Percentiles rank a stretch among this genome's conserved stretches.
These are phyloP conservation scores for Asobara japonica DNA, from an alignment of 1,140 invertebrate species.

Conservation along the genomic window DNA sequence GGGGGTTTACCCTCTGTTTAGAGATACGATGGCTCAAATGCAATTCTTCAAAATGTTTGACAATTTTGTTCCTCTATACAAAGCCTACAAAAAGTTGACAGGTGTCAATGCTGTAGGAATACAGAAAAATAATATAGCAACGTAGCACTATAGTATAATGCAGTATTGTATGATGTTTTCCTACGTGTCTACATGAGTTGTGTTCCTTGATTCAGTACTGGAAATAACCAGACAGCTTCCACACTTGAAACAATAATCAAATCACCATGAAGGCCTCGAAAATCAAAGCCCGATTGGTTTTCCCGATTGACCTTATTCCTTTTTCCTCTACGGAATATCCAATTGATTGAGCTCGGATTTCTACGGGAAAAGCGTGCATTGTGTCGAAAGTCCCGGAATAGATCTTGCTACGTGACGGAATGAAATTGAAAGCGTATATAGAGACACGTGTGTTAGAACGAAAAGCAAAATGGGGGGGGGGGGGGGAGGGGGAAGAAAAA, in stretches of 20 bases:
- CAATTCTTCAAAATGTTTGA: no score
- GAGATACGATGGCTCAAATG: no score
- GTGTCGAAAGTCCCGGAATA: neutral
- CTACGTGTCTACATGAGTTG: no score
- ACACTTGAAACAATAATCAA: constrained; percentile 18
- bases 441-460: neutral
- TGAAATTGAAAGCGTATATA: neutral
- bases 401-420: constrained; percentile 8
- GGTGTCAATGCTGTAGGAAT: no score
- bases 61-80: no score
- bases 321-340: neutral
- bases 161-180: no score
- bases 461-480: neutral
- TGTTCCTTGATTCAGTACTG: constrained; percentile 5
- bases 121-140: no score
- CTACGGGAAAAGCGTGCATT: neutral
- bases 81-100: no score
- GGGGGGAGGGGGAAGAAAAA: neutral
- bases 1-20: no score
- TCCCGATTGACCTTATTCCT: neutral
- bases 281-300: constrained; percentile 1
- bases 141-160: no score
- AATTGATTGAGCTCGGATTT: neutral
- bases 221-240: neutral
- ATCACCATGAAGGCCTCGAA: neutral